Base-by-base conservation (phyloP, 2,113 vertebrate genomes). In the Calyptomena viridis region DNA sequence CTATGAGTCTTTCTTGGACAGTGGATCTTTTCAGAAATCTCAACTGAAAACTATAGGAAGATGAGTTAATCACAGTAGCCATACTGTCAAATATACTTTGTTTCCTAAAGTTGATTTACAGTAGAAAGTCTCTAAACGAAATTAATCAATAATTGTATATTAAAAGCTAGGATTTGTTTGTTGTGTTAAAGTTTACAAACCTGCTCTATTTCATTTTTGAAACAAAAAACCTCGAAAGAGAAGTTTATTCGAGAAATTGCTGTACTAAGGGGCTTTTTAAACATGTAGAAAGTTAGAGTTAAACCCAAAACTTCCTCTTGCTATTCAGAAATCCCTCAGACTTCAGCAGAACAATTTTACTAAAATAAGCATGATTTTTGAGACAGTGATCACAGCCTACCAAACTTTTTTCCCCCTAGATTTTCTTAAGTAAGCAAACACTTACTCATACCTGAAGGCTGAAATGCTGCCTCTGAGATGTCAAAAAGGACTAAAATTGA, bases 101-200 rank as follows among this genome's bases (percentile, higher is more conserved):
- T 93, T 90, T 86, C 78, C 77, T 96, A 74, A 96, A 87, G 24
- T 31, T 93, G 75, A 96, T 87, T 96, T 96, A 95, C 90, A 90
- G 68, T 93, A 81, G 55, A 82, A 83, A 71, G 53, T 42, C 66
- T 73, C 77, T 66, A 86, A 94, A 94, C 93, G 37, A 97, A 84
- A 87, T 87, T 58, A 89, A 95, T 81, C 90, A 80, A 56, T 94
- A 94, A 83, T 71, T 93, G 78, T 87, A 56, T 96, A 95, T 95
- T 95, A 94, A 92, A 91, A 93, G 60, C 37, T 52, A 71, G 75
- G 33, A 40, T 27, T 74, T 72, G 73, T 88, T 93, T 58, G 71
- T 80, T 77, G 58, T 55, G 50, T 72, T 95, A 21, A 91, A 60
- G 82, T 95, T 95, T 95, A 96, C 90, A 81, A 71, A 84, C 47